Evolutionary conservation across 2,113 vertebrate genomes (phyloP), one percentile per base, ranked within the genome.

Genomic region (Salminus brasiliensis): DNA sequence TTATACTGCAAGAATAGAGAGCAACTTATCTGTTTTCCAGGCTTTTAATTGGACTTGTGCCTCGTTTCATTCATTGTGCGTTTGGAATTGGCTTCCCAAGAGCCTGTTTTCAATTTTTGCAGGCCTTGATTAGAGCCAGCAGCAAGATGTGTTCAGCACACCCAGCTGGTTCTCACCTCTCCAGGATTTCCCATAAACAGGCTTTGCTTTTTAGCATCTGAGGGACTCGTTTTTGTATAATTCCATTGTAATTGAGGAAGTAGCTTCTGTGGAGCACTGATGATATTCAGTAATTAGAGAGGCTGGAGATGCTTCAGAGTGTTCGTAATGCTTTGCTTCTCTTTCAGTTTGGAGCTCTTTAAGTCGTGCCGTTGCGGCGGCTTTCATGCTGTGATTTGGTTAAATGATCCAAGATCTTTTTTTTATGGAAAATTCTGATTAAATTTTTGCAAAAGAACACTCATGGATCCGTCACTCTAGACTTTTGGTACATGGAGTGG

Each of bases 81-180:
- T 91, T 87, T 66, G 71, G 25, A 49, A n/a, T 12, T 15, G 21
- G 13, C 39, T 87, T 88, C 85, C 87, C 70, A 71, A 81, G 69
- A 78, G 90, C 84, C 90, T 91, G 91, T 89, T 93, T 93, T 89
- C 87, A 91, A 91, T 93, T 92, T 92, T 86, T 88, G 67, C 36
- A 82, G 81, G 25, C 86, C 87, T 87, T 90, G 86, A 91, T 91
- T 87, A 83, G 82, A 90, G 85, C 85, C 82, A 76, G 85, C 78
- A 75, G 81, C 81, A 78, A 84, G 76, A 86, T 88, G 84, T 84
- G 91, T 89, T 88, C 83, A 90, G 90, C 87, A 81, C 86, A 23
- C 41, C 88, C 91, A 93, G 92, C 89, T 93, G 91, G 85, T 88
- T 89, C 90, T 91, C 88, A 90, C 92, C 90, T 92, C 89, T 90